Evolutionary conservation across 1,140 invertebrate genomes (phyloP).

Genomic region (Atopsyche davidsoni): DNA sequence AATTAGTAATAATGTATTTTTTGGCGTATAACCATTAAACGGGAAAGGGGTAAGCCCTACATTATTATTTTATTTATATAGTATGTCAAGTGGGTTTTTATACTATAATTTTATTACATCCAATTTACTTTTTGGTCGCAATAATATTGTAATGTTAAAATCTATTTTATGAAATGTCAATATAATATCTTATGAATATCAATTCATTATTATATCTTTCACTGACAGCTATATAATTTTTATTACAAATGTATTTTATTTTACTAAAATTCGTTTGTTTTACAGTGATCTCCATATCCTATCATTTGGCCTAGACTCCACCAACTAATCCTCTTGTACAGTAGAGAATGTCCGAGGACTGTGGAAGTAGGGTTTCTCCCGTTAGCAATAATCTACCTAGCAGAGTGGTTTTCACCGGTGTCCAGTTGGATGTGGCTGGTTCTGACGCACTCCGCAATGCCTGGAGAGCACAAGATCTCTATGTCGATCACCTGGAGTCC

Average conservation of each 20-base stretch:
- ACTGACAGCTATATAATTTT: background rate
- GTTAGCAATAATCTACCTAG: slow-evolving; percentile 20
- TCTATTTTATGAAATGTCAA: slow-evolving; percentile 1
- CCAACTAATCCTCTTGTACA: slow-evolving; percentile 16
- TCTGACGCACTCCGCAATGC: slow-evolving; percentile 43
- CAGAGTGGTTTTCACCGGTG: slow-evolving; percentile 44
- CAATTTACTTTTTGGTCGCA: slow-evolving; percentile 4
- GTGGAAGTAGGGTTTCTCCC: slow-evolving; percentile 10
- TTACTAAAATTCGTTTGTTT: slow-evolving; percentile 22
- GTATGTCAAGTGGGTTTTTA: background rate
- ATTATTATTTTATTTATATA: background rate
- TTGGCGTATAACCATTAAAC: slow-evolving; percentile 9
- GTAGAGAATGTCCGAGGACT: slow-evolving; percentile 20
- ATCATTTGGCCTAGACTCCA: slow-evolving; percentile 12
- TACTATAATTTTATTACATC: slow-evolving; percentile 1
- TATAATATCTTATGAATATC: background rate
- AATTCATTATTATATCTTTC: background rate
- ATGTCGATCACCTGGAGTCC: slow-evolving; percentile 47
- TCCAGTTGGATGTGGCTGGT: slow-evolving; percentile 41
- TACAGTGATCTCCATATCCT: slow-evolving; percentile 17
- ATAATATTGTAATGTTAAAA: slow-evolving; percentile 9
- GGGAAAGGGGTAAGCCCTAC: background rate
- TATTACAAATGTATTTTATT: background rate
- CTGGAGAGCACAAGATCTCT: slow-evolving; percentile 47
- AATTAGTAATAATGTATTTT: slow-evolving; percentile 20